A percentile compares a stretch with the other conserved stretches of the same genome.
Evolutionary conservation across 2,797 vertebrate species (phyloP).

Genomic region (Orestias chungarensis): DNA sequence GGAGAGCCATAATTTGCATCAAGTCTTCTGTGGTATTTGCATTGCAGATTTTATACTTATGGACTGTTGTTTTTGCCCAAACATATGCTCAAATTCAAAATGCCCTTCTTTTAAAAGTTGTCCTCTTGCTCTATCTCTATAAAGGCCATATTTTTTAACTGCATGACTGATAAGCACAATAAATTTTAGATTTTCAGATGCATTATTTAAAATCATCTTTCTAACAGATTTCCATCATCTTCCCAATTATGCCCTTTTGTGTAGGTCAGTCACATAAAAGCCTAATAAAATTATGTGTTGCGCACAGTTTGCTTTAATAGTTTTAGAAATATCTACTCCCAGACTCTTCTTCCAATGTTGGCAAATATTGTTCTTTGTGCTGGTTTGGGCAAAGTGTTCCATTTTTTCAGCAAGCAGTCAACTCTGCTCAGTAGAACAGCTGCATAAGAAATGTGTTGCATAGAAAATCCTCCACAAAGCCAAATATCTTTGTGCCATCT

Average conservation of each 20-base stretch:
- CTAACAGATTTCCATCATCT: background rate
- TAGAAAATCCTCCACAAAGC: background rate
- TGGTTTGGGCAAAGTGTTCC: background rate
- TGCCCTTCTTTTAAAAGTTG: background rate
- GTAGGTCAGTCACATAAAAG: background rate
- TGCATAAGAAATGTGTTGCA: constrained; percentile 11
- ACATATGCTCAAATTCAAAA: too few relatives aligned
- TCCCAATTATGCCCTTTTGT: background rate
- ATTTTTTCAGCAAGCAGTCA: background rate
- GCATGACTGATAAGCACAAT: background rate
- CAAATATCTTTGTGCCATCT: background rate
- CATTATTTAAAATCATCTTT: background rate
- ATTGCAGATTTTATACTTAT: background rate
- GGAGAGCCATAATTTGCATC: too few relatives aligned
- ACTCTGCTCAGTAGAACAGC: constrained; percentile 14
- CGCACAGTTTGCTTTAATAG: background rate
- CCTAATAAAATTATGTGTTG: background rate
- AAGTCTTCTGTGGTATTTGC: background rate
- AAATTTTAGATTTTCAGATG: background rate
- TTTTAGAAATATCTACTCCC: too few relatives aligned
- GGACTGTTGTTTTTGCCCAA: background rate
- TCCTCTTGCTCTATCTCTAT: too few relatives aligned
- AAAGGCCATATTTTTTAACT: background rate
- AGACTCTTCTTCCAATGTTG: background rate
- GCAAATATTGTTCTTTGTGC: background rate